Percentiles rank a stretch among this genome's conserved stretches.
Conservation (phyloP, 2,113 vertebrate species). For the Bolborhynchus lineola region DNA sequence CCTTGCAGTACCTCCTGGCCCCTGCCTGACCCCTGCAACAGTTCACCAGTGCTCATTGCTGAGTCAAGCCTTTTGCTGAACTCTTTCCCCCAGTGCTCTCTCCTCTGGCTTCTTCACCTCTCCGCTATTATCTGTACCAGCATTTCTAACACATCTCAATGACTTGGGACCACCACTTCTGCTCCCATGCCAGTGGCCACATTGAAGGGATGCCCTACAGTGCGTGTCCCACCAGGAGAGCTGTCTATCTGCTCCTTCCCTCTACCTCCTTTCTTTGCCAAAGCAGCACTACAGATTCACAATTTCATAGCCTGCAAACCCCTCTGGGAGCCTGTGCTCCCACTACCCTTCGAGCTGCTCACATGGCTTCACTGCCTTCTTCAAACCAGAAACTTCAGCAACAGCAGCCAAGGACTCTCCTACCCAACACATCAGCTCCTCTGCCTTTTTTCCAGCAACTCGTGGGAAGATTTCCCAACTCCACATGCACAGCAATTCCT, state of each 20-base stretch:
- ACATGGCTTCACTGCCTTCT: background rate
- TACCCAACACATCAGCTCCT: background rate
- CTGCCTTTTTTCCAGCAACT: background rate
- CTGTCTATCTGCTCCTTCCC: background rate
- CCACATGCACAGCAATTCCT: background rate
- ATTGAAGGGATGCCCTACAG: background rate
- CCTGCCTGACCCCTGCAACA: conserved; percentile 24
- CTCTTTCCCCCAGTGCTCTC: background rate
- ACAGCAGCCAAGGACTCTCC: background rate
- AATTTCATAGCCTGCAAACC: background rate
- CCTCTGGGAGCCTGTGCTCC: background rate
- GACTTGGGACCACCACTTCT: background rate
- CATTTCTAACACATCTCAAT: background rate
- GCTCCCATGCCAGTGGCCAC: background rate
- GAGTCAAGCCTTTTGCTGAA: background rate
- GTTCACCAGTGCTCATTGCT: background rate
- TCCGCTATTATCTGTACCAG: background rate
- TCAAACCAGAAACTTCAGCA: background rate
- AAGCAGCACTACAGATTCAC: background rate
- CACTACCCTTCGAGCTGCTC: background rate
- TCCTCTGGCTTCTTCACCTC: background rate
- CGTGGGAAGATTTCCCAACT: background rate
- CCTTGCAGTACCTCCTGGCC: background rate
- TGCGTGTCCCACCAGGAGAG: background rate
- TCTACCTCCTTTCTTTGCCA: background rate